Base-by-base conservation (phyloP, 2,888 invertebrate genomes). In the Tanypteryx hageni region DNA sequence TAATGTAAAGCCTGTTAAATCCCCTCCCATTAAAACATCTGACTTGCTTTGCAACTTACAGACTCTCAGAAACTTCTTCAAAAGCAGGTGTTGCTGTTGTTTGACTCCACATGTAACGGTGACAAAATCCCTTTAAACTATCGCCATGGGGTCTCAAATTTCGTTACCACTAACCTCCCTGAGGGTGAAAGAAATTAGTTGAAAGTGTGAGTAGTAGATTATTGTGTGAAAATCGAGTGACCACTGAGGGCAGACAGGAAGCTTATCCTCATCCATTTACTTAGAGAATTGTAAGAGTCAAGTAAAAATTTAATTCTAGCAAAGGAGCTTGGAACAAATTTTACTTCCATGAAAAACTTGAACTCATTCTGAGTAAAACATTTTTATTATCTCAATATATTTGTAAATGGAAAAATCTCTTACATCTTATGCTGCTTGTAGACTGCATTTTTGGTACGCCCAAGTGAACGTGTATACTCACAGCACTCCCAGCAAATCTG, bases 1-100 rank as follows among this genome's bases (percentile, higher is more conserved):
- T 61, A 86, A 86, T 86, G 61, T 86, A 86, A 59, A 89, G 64
- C 89, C 89, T 89, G 68, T 86, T 61, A 61, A 13, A 86, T 89
- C 89, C 89, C 89, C 64, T 89, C 89, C 89, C 89, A 89, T 89
- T 89, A 89, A 95, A 95, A 95, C 94, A 94, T 94, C 94, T 94
- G 94, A 94, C 95, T 94, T 95, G 94, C 95, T 95, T 95, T 95
- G 95, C 94, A 94, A 95, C 95, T 95, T 95, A 95, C 95, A 95
- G 95, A 95, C 94, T 95, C 93, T 93, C 95, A 95, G 95, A 95
- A 95, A 89, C 58, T 84, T 93, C 93, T 93, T 92, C 92, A 89
- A 92, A 93, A 92, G 93, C 92, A 93, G 92, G 92, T 93, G 92
- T 92, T 93, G 93, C 92, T 92, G 93, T 92, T 92, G 92, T 92